These are phyloP conservation scores for Listronotus bonariensis DNA, from an alignment of 1,140 invertebrate genomes.

Conservation along the genomic window DNA sequence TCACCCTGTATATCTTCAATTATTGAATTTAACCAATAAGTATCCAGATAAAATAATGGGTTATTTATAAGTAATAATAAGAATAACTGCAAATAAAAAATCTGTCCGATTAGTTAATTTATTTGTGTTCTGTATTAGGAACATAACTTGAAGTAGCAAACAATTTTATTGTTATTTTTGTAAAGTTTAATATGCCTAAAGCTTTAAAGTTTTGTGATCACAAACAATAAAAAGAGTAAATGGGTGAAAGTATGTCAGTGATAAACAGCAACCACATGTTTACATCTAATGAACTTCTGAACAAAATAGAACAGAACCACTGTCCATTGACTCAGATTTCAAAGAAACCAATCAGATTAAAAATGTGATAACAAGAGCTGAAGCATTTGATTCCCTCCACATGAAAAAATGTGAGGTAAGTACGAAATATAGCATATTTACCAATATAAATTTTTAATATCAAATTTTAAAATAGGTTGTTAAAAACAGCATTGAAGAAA, in stretches of 20 bases:
- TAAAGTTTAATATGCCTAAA: too few species aligned
- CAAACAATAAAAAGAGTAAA: conserved; percentile 2
- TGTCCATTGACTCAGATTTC: conserved; percentile 40
- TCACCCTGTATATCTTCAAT: too few species aligned
- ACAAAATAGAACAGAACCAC: conserved; percentile 18
- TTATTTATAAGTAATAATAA: too few species aligned
- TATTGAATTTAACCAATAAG: too few species aligned
- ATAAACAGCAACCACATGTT: conserved; percentile 44
- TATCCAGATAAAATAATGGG: too few species aligned
- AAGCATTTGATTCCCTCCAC: conserved; percentile 67
- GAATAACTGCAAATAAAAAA: too few species aligned
- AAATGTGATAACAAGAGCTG: conserved; percentile 64
- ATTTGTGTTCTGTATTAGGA: too few species aligned
- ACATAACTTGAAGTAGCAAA: neutral
- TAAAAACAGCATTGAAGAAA: too few species aligned
- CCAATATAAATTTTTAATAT: neutral
- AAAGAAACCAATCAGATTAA: conserved; percentile 64
- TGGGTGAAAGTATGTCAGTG: conserved; percentile 43
- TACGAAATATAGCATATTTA: conserved; percentile 7
- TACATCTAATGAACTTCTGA: conserved; percentile 6
- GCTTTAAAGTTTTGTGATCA: too few species aligned
- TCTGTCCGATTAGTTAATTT: too few species aligned
- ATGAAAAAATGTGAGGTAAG: conserved; percentile 53
- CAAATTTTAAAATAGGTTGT: too few species aligned
- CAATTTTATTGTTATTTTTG: neutral